phyloP scores from a whole-genome alignment of 2,113 vertebrate species.

The Lates calcarifer region DNA sequence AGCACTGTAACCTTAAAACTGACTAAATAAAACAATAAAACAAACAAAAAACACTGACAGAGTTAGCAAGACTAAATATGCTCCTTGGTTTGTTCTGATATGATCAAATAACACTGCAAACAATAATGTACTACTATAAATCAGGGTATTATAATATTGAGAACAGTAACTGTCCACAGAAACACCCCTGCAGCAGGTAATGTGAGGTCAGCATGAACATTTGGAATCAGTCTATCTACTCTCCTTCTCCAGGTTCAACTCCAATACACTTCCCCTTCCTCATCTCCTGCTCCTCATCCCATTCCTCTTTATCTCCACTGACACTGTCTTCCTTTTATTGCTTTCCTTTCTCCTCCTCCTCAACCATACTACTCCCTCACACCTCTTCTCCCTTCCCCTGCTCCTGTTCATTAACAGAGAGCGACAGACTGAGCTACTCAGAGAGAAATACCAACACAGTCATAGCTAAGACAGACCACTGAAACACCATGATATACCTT shows the following conservation, averaged over 20 bases:
- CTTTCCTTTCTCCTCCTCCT: constrained; percentile 52
- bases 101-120: background rate
- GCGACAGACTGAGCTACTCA: background rate
- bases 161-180: background rate
- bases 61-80: background rate
- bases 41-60: background rate
- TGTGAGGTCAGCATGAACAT: background rate
- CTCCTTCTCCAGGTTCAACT: constrained; percentile 47
- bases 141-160: background rate
- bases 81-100: background rate
- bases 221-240: constrained; percentile 28
- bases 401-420: constrained; percentile 17
- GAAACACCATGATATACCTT: background rate
- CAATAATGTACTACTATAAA: background rate
- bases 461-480: background rate
- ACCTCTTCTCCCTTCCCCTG: constrained; percentile 18
- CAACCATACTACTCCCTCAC: constrained; percentile 50
- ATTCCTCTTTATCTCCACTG: constrained; percentile 48
- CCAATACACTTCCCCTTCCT: constrained; percentile 67
- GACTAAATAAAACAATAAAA: no score
- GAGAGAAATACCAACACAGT: background rate
- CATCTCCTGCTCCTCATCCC: constrained; percentile 14
- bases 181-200: background rate
- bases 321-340: constrained; percentile 41
- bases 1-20: background rate